Evolutionary conservation across 2,113 vertebrate genomes (phyloP), one percentile per base, ranked within the genome.

Genomic region (Paramisgurnus dabryanus): DNA sequence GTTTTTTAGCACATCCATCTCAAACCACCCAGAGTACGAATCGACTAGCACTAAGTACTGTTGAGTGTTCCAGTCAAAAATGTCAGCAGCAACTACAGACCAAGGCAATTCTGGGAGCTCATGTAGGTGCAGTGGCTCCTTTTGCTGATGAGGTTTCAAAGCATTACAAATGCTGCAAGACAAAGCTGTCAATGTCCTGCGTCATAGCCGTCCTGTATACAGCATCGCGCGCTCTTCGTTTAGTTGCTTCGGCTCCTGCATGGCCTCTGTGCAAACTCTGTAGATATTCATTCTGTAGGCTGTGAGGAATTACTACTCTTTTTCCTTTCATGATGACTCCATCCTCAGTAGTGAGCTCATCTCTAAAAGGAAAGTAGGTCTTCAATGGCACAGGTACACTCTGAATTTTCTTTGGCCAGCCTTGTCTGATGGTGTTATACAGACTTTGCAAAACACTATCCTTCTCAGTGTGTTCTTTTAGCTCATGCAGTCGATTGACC

Each of bases 241-340:
- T 85, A 6, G 80, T 80, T 3, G 66, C 15, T 2, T 79, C 76
- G 3, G n/a, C 1, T 18, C 71, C 69, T 57, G 69, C 40, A 49
- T 85, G 81, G 12, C 27, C 43, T 63, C 6, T 61, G 57, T 75
- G 65, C 17, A 67, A 18, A 7, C 45, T 67, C 4, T 67, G 17
- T 5, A 65, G 5, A 40, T 65, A 65, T 40, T 65, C 63, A 39
- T 7, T 34, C 11, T 41, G 63, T 34, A 65, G 7, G 64, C 4
- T 13, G 5, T 12, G 34, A 13, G 64, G 64, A 11, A 66, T 5
- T 11, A 45, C 64, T 15, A 80, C 15, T 49, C 72, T 77, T 60
- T 68, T 72, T 27, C 50, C 82, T 39, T 84, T 84, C 57, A 71
- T 76, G 4, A 83, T 10, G 1, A 86, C 61, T 3, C 76, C 66